Evolutionary conservation across 1,140 invertebrate genomes (phyloP), one percentile per base, ranked within the genome.

Genomic region (Chironomus striatipennis): DNA sequence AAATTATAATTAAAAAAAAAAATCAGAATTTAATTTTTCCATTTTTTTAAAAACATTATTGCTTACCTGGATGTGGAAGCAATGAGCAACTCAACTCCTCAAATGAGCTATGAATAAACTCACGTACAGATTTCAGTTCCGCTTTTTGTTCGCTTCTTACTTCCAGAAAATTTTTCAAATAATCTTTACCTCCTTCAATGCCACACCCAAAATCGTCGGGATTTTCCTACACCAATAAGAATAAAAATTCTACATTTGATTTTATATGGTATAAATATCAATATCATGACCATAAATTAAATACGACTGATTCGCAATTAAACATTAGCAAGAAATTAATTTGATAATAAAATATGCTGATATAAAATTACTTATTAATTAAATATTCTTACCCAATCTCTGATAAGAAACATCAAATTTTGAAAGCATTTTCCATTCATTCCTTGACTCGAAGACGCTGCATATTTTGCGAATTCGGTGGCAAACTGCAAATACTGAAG

Each of bases 401-500:
- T 81, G 6, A 93, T 88, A 12, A 93, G 83, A 81, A 93, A 93
- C 65, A 88, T 83, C 17, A 93, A 81, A 76, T 85, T 86, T 84
- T 92, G 89, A 79, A 91, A 91, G 24, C 90, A 87, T 77, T 88
- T 86, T 79, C 85, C 67, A 8, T 17, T 1, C 4, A 9, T 20
- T 20, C 18, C 79, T 79, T 85, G 84, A 75, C 85, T 87, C 75
- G 87, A 88, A 79, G 89, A 88, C 42, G 90, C 78, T 17, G 90
- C 90, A 73, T 92, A 79, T 75, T 88, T 80, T 7, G 89, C 90
- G 83, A 91, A 91, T 79, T 91, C 90, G 15, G 89, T 90, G 78
- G 92, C 92, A 10, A 91, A 79, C 77, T 89, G 88, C 73, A 90
- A 81, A 82, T 90, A 87, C 78, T 90, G 88, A 5, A 90, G 78